Evolutionary conservation across 2,888 invertebrate genomes (phyloP).

Genomic region (Branchipolynoe longqiensis): DNA sequence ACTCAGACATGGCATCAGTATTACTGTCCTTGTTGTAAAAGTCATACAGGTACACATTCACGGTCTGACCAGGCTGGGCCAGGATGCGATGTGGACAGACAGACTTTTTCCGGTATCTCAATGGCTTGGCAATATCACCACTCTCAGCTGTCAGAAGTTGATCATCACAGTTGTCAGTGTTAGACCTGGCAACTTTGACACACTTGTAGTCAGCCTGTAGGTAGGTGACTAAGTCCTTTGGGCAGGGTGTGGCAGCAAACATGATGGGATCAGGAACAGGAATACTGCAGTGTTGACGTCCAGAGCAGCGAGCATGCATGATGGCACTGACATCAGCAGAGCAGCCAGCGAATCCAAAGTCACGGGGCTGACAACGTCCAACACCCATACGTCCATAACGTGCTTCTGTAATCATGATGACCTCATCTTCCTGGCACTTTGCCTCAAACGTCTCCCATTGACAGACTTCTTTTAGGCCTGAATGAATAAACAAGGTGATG

Average conservation of each 20-base stretch:
- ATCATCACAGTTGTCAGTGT: not conserved
- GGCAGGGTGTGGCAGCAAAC: conserved; percentile 58
- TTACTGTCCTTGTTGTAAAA: not conserved
- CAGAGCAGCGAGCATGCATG: conserved; percentile 61
- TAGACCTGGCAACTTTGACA: conserved; percentile 35
- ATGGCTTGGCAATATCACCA: not conserved
- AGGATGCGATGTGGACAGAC: conserved; percentile 34
- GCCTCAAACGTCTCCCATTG: conserved; percentile 59
- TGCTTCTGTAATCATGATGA: conserved; percentile 57
- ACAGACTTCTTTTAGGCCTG: conserved; percentile 51
- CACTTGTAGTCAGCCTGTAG: conserved; percentile 65
- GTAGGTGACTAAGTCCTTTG: conserved; percentile 63
- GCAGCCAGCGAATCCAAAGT: conserved; percentile 61
- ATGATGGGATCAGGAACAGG: conserved; percentile 57
- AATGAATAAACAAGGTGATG: no score
- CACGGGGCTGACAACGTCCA: conserved; percentile 54
- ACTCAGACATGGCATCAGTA: not conserved
- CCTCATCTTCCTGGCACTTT: conserved; percentile 42
- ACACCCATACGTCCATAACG: conserved; percentile 61
- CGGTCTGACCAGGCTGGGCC: conserved; percentile 54
- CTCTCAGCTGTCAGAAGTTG: not conserved
- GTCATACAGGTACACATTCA: conserved; percentile 51
- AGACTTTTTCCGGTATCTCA: not conserved
- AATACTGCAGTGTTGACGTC: conserved; percentile 56
- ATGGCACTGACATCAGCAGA: conserved; percentile 41